Percentiles rank a stretch among this genome's conserved stretches.
Conservation (phyloP, 1,140 invertebrate species). For the Ylistrum balloti region DNA sequence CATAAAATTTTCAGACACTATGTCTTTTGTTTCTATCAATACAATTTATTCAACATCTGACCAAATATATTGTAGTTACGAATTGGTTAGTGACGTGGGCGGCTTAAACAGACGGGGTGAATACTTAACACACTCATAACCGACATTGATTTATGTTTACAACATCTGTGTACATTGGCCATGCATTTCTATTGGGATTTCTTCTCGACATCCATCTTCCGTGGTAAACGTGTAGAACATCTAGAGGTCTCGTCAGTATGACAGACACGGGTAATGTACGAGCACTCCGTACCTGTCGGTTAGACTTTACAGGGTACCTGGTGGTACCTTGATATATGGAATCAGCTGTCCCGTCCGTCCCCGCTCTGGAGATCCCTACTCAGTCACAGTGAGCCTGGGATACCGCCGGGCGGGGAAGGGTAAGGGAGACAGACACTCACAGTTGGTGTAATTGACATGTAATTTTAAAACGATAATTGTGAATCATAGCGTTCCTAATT, state of each 20-base stretch:
- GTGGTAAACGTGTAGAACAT: neutral
- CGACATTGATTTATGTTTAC: slow-evolving; percentile 1
- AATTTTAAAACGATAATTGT: slow-evolving; percentile 29
- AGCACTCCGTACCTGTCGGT: neutral
- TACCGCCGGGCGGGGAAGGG: neutral
- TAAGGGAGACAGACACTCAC: neutral
- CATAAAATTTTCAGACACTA: too few relatives aligned
- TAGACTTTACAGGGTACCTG: neutral
- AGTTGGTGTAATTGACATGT: slow-evolving; percentile 17
- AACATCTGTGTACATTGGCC: slow-evolving; percentile 29
- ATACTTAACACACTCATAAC: slow-evolving; percentile 9
- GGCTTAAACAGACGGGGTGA: neutral
- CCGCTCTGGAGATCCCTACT: slow-evolving; percentile 2
- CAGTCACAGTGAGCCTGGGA: slow-evolving; percentile 3
- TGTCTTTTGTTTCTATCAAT: too few relatives aligned
- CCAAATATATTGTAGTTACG: neutral
- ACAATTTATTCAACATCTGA: neutral
- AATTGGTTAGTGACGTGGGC: neutral
- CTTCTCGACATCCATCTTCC: neutral
- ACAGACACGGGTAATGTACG: slow-evolving; percentile 25
- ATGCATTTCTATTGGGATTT: slow-evolving; percentile 27
- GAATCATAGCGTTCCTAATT: slow-evolving; percentile 17
- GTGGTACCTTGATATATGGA: neutral
- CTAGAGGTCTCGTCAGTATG: slow-evolving; percentile 31
- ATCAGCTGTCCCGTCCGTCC: slow-evolving; percentile 17